These are phyloP conservation scores for Drosophila lini DNA, from an alignment of 1,140 invertebrate species.

Conservation along the genomic window DNA sequence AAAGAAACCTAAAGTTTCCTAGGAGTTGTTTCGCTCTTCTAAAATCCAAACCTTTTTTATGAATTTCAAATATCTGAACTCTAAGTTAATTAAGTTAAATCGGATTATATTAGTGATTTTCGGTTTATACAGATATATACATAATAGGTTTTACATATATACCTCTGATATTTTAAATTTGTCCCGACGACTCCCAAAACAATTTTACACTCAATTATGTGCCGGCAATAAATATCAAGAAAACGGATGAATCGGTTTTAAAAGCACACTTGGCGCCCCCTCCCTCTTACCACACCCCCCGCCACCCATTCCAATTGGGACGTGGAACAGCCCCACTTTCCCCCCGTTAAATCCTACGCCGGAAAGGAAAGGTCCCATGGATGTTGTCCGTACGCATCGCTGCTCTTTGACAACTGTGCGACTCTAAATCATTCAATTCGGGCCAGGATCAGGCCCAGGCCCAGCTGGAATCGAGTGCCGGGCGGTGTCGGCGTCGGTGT, in stretches of 20 bases:
- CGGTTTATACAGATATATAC: neutral
- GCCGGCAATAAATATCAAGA: conserved; percentile 69
- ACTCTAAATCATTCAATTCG: conserved; percentile 78
- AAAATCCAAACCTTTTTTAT: too few species aligned
- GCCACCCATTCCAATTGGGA: conserved; percentile 22
- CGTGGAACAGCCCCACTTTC: conserved; percentile 10
- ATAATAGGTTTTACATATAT: too few species aligned
- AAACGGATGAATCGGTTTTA: conserved; percentile 78
- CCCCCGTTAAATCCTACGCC: neutral
- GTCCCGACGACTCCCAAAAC: conserved; percentile 17
- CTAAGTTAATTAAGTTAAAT: neutral
- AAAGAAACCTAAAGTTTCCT: too few species aligned
- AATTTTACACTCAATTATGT: conserved; percentile 80
- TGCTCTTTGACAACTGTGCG: conserved; percentile 82
- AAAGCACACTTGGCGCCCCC: conserved; percentile 72
- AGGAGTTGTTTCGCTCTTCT: too few species aligned
- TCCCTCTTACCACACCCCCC: conserved; percentile 8
- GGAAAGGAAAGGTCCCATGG: conserved; percentile 14
- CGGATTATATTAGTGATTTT: neutral
- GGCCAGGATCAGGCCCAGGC: conserved; percentile 26
- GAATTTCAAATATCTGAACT: too few species aligned
- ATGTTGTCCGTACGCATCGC: conserved; percentile 69
- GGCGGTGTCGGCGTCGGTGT: conserved; percentile 37
- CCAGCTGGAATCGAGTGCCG: conserved; percentile 62
- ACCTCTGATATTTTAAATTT: conserved; percentile 17